phyloP scores from a whole-genome alignment of 64 coral and sea anemone species.

The Stichodactyla mertensii region DNA sequence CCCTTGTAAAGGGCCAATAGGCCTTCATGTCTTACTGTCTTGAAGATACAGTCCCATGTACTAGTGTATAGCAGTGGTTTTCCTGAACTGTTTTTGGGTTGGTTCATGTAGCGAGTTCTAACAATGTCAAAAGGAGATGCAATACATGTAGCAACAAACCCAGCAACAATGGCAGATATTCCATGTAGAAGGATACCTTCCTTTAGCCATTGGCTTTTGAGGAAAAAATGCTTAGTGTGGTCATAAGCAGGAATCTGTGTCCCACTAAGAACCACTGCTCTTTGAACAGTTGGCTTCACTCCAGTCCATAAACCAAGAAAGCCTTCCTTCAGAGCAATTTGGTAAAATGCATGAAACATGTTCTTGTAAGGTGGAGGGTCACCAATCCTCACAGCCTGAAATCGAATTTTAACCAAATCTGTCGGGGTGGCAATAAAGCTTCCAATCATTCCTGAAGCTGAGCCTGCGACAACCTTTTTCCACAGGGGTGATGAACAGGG shows the following conservation, averaged over 20 bases:
- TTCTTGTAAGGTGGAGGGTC: conserved; percentile 53
- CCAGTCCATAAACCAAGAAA: conserved; percentile 79
- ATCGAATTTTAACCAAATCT: conserved; percentile 90
- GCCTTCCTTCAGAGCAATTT: conserved; percentile 72
- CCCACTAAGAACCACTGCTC: conserved; percentile 71
- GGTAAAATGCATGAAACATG: conserved; percentile 79
- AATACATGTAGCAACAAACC: conserved; percentile 74
- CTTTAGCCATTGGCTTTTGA: conserved; percentile 58
- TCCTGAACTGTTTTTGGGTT: conserved; percentile 51
- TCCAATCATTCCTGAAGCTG: conserved; percentile 78
- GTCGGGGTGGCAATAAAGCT: conserved; percentile 91
- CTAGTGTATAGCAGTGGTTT: conserved; percentile 55
- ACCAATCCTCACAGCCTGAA: conserved; percentile 65
- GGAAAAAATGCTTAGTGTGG: conserved; percentile 74
- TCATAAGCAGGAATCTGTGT: conserved; percentile 87
- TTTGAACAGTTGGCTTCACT: conserved; percentile 75
- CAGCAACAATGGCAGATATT: conserved; percentile 70
- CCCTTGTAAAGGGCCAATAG: conserved; percentile 87
- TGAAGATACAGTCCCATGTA: conserved; percentile 67
- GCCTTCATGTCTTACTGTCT: conserved; percentile 81
- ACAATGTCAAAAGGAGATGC: conserved; percentile 92
- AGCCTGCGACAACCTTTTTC: conserved; percentile 90
- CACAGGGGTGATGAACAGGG: conserved; percentile 72
- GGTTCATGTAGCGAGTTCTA: conserved; percentile 86
- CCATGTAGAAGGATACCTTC: conserved; percentile 67